Base-by-base conservation (phyloP, 2,888 invertebrate genomes). In the Pharmacophagus antenor region DNA sequence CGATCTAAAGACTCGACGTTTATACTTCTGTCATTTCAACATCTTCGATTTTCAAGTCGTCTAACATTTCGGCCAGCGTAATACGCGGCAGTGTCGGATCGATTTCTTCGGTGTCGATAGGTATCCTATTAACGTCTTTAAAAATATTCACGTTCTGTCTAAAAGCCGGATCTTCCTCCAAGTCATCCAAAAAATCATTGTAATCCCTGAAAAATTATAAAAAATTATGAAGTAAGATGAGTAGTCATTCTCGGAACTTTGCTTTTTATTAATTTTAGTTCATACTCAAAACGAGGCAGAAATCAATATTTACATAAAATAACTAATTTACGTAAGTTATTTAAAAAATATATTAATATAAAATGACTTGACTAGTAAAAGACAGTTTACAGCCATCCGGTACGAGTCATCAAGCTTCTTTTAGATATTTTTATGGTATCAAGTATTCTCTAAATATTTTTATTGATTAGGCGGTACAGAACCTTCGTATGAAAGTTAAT, bases 141-240 rank as follows among this genome's bases (percentile, higher is more conserved):
- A 97, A 99, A 65, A 99, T 98, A 80, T 99, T 99, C 53, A 99
- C 93, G 78, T 98, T 95, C 77, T 97, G 96, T 58, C 99, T 93
- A 74, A 97, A 92, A 15, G 94, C 93, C 3, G 95, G 94, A 84
- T 99, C 98, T 84, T 99, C 99, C 83, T 99, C 99, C 65, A 99
- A 88, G 77, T 99, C 99, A 71, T 99, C 98, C 84, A 99, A 91
- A 90, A 99, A 99, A 70, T 98, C 98, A 70, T 95, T 94, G 85
- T 97, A 99, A 72, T 99, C 98, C 71, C 96, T 97, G 82, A 23
- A 21, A 88, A 80, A 62, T n/a, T n/a, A 47, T 48, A 62, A 54
- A 56, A 21, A 37, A 27, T n/a, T 6, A 37, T 37, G n/a, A 15
- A 37, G 15, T 10, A 1, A 37, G n/a, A 31, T 31, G 15, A 31